These are phyloP conservation scores for Tiliacea citrago DNA, from an alignment of 2,888 invertebrate genomes.

Conservation along the genomic window DNA sequence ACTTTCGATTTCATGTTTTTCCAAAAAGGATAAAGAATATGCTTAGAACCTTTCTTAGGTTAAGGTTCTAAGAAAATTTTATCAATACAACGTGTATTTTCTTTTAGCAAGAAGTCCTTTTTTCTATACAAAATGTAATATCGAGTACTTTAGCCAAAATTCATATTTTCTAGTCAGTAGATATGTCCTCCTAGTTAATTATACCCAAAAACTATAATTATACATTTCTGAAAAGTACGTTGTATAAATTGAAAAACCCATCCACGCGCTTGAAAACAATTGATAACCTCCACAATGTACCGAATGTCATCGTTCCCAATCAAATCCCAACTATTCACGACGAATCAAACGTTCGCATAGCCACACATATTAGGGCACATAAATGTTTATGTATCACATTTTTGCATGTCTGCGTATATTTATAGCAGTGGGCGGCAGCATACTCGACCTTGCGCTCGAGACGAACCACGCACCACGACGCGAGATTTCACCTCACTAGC, in stretches of 20 bases:
- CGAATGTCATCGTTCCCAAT: constrained; percentile 60
- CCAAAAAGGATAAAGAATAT: no score
- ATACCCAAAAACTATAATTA: not conserved
- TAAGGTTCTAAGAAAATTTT: not conserved
- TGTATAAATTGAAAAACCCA: not conserved
- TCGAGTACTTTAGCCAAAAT: not conserved
- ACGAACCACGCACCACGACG: constrained; percentile 75
- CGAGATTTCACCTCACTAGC: constrained; percentile 62
- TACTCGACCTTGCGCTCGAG: constrained; percentile 87
- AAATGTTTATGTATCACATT: constrained; percentile 85
- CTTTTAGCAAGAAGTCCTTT: not conserved
- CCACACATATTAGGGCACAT: constrained; percentile 81
- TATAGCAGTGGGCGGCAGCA: constrained; percentile 87
- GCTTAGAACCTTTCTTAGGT: no score
- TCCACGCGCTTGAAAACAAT: constrained; percentile 11
- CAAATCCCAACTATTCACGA: constrained; percentile 62
- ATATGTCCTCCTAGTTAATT: not conserved
- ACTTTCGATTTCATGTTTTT: constrained; percentile 2
- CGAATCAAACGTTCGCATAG: constrained; percentile 67
- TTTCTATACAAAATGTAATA: not conserved
- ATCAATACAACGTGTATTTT: no score
- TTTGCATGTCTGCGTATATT: constrained; percentile 89
- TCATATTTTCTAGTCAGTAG: not conserved
- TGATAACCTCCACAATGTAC: constrained; percentile 31
- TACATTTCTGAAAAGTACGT: not conserved